Base-by-base conservation (phyloP, 2,113 vertebrate species). In the Crotalus helleri region DNA sequence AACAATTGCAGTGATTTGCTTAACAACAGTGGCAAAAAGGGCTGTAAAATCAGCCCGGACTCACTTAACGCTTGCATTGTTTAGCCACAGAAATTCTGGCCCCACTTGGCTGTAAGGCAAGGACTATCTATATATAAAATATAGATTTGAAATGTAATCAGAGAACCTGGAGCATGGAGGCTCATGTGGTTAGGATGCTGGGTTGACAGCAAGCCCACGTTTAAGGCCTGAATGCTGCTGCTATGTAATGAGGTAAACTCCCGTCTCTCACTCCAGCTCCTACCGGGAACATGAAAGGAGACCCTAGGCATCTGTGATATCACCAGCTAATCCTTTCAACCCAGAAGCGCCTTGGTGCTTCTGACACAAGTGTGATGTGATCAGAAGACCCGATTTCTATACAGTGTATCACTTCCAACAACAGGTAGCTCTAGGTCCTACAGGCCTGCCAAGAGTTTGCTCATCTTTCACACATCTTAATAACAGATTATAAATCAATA, bases 121-220 rank as follows among this genome's bases (percentile, higher is more conserved):
- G 59, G 8, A 61, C 59, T 61, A 61, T 26, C 24, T 61, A 61
- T 11, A 26, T 26, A 61, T 26, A 61, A 24, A 61, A 61, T 26
- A 61, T 61, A 94, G 92, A 94, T 95, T 54, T 95, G 89, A 94
- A 94, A 90, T 91, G 92, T 91, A 94, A 94, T 61, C 57, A 49
- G 64, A 85, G 0, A n/a, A 93, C 57, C 59, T 26, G 3, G 59
- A 61, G 24, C 59, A 26, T 61, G 59, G 24, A 12, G 26, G 61
- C 61, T 64, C 26, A 29, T 64, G 26, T 64, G 61, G 10, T 64
- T 64, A 61, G 23, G 58, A 26, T 9, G 10, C 58, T 61, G 23
- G 23, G 2, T 61, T 64, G 61, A 64, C 26, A 64, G 26, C 10
- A 64, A 64, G 26, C 61, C 26, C 26, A 11, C 11, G 9, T 64